phyloP scores from a whole-genome alignment of 2,888 invertebrate species.

The Andrena camellia region DNA sequence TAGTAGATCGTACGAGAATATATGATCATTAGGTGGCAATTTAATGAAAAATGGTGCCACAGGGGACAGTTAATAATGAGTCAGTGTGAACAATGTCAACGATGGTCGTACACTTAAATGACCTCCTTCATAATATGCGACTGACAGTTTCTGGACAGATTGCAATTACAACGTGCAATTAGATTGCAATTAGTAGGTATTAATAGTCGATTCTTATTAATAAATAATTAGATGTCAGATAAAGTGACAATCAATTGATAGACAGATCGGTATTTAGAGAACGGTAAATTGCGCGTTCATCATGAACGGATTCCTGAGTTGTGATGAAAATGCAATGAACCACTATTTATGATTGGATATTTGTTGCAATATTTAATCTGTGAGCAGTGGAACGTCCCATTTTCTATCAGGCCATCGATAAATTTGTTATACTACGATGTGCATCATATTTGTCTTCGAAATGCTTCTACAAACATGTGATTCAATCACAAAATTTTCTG shows the following conservation, averaged over 20 bases:
- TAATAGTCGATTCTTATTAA: conserved; percentile 24
- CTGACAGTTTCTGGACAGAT: conserved; percentile 16
- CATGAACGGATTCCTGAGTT: not conserved
- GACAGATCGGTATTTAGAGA: conserved; percentile 3
- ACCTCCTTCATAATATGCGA: not conserved
- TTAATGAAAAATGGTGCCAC: conserved; percentile 1
- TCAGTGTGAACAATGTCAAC: not conserved
- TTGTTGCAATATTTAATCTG: not conserved
- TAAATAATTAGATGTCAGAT: conserved; percentile 30
- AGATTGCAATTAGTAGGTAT: conserved; percentile 5
- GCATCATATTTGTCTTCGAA: not conserved
- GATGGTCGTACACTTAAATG: not conserved
- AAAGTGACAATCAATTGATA: conserved; percentile 28
- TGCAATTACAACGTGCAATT: conserved; percentile 23
- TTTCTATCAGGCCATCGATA: not conserved
- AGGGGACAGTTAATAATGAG: not conserved
- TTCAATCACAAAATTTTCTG: no score
- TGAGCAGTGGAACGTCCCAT: not conserved
- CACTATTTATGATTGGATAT: not conserved
- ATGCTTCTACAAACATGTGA: not conserved
- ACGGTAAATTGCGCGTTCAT: not conserved
- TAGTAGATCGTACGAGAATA: not conserved
- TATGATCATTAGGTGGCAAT: not conserved
- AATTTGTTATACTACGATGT: not conserved
- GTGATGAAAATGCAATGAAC: not conserved